Evolutionary conservation across 2,113 vertebrate species (phyloP).

Genomic region (Marcusenius ussheri): DNA sequence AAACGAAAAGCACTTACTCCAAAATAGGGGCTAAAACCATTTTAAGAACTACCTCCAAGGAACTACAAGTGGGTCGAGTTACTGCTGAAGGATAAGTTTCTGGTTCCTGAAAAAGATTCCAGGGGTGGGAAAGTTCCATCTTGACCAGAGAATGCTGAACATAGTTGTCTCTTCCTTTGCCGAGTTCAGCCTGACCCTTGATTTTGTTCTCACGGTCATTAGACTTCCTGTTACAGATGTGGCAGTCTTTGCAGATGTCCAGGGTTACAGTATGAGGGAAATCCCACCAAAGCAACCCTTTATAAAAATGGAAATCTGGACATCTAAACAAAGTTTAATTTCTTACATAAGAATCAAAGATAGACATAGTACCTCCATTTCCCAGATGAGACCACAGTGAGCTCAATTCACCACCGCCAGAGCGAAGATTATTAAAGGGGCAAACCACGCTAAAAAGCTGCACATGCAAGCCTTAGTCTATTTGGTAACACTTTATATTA

Average conservation of each 20-base stretch:
- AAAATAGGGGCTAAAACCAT: background rate
- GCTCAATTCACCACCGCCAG: no score
- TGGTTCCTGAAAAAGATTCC: background rate
- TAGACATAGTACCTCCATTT: background rate
- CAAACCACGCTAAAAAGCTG: no score
- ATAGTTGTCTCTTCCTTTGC: conserved; percentile 10
- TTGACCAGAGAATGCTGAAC: conserved; percentile 18
- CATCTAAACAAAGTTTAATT: background rate
- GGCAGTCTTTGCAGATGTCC: conserved; percentile 14
- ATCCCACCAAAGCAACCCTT: background rate
- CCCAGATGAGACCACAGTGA: background rate
- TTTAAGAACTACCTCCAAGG: background rate
- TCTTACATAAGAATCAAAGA: background rate
- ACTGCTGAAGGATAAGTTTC: background rate
- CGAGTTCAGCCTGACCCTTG: conserved; percentile 29
- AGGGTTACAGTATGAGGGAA: background rate
- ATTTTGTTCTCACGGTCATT: conserved; percentile 31
- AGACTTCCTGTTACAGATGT: conserved; percentile 39
- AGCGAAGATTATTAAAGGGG: no score
- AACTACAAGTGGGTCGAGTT: background rate
- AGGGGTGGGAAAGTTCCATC: background rate
- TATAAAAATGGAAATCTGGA: background rate
- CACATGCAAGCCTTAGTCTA: no score
- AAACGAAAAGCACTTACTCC: background rate
- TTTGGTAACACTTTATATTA: no score